Evolutionary conservation across 2,113 vertebrate genomes (phyloP), one percentile per base, ranked within the genome.

Genomic region (Choloepus hoffmanni): DNA sequence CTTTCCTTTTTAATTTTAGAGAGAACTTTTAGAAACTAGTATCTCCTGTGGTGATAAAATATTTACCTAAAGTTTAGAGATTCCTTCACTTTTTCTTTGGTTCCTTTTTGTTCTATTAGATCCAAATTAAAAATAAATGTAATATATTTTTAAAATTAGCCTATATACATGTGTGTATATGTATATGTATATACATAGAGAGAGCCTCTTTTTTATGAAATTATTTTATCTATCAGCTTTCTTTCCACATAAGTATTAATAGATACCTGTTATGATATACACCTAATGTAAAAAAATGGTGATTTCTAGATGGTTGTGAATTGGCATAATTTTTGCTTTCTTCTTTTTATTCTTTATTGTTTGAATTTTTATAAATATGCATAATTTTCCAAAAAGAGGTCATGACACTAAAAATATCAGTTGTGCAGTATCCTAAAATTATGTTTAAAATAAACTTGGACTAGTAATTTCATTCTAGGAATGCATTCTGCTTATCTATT

Each of bases 21-120:
- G 33, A 36, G 30, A 36, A 77, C 9, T 93, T 92, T 93, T 40
- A 83, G 73, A 93, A 78, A 89, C 15, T 62, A 85, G n/a, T 82
- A 63, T 65, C 48, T 93, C 72, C 60, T n/a, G 1, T 85, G 28
- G 14, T 16, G 65, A 82, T 89, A 18, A 90, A 93, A 93, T 1
- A 55, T 23, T 70, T 90, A 77, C 33, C 45, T 85, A 79, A 77
- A 85, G 14, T 78, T 40, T 65, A 93, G 33, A 81, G 43, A 88
- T 28, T 62, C 43, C 8, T 67, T 85, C 55, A 48, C 14, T 40
- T 78, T 96, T 55, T 85, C 18, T 18, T 73, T 26, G 85, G 7
- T 85, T 94, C 92, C 48, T 40, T 94, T 95, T 83, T 79, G 63
- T 90, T 78, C 28, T 62, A 8, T 65, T 89, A 72, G 28, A 79